Evolutionary conservation across 2,797 vertebrate genomes (phyloP), one percentile per base, ranked within the genome.

Genomic region (Sphenodon punctatus): DNA sequence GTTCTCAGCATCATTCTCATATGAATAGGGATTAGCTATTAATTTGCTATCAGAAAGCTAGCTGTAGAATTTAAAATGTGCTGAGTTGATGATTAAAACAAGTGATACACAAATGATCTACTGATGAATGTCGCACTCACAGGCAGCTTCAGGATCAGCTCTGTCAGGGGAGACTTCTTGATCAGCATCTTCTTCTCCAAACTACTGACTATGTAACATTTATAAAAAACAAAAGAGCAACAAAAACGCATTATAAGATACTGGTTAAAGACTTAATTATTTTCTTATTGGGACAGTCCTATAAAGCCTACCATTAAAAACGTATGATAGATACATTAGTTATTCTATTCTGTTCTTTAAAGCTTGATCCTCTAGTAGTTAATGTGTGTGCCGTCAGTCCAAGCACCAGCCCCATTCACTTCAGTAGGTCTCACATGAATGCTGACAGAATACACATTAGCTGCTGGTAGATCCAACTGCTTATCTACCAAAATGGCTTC

Each of bases 151-250:
- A 25, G 99, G 99, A 88, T 99, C 99, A 5, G 99, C 99, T 16
- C 98, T 98, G 95, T 99, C 99, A 2, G 99, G 99, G 1, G 99
- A 99, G 7, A 99, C 99, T 91, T 99, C 98, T 92, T 99, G 98
- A 94, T 99, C 99, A 3, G 98, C 98, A 87, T 99, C 99, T 88
- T 99, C 98, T 91, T 99, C 99, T 87, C 98, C 98, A 91, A 99
- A 99, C 38, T 99, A 94, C 90, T 99, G 99, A 93, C 98, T 99
- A 32, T 11, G 49, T 25, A 77, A 84, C 15, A 91, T 94, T 93
- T n/a, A 83, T 82, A 82, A 81, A 80, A 78, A 86, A 64, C 1
- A 91, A 67, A 39, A 78, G 25, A 80, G 53, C 22, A 77, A 27
- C 63, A 46, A 16, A 81, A 66, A 60, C 49, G 69, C 27, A 85